Conservation (phyloP, 1,140 invertebrate genomes). For the Pogonus chalceus region DNA sequence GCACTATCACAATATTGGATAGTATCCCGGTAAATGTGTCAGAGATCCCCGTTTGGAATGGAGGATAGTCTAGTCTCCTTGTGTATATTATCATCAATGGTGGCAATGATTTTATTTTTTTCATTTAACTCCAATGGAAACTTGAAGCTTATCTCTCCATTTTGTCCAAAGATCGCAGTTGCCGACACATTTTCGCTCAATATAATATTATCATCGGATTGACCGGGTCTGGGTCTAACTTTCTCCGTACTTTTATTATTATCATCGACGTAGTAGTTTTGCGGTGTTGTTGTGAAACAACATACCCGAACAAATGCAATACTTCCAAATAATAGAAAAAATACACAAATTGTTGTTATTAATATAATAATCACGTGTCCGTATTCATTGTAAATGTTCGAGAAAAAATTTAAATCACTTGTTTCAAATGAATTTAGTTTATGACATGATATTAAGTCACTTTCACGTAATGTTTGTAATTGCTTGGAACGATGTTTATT, state of each 20-base stretch:
- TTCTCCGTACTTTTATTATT: no score
- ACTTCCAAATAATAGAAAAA: constrained; percentile 20
- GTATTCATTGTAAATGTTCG: constrained; percentile 24
- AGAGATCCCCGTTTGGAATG: not conserved
- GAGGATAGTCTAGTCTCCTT: constrained; percentile 19
- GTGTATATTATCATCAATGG: constrained; percentile 31
- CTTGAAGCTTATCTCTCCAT: constrained; percentile 34
- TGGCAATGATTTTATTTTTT: constrained; percentile 28
- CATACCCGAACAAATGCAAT: constrained; percentile 26
- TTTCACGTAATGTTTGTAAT: no score
- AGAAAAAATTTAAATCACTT: constrained; percentile 8
- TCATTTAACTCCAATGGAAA: constrained; percentile 34
- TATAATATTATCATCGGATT: no score
- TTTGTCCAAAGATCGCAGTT: constrained; percentile 29
- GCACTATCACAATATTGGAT: no score
- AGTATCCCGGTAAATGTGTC: no score
- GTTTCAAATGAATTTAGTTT: constrained; percentile 12
- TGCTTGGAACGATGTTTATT: no score
- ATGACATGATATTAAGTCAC: constrained; percentile 25
- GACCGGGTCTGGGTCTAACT: not conserved
- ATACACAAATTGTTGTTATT: constrained; percentile 23
- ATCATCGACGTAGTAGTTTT: constrained; percentile 19
- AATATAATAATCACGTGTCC: constrained; percentile 24
- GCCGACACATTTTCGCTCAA: constrained; percentile 9
- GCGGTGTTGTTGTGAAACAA: constrained; percentile 18